Base-by-base conservation (phyloP, 1,140 invertebrate genomes). In the Microplitis mediator region DNA sequence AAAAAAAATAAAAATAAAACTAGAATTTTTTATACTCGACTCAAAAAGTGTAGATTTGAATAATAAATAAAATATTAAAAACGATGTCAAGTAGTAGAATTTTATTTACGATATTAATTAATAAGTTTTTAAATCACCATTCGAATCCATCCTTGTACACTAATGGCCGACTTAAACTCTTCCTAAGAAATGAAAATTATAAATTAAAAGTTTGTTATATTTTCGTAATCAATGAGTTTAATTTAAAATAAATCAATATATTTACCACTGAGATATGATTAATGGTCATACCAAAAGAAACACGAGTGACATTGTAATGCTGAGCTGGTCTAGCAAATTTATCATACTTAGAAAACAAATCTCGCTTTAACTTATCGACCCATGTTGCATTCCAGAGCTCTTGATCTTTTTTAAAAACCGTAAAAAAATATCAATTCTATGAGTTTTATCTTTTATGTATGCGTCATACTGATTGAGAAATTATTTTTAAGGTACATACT, bases 281-380 rank as follows among this genome's bases (percentile, higher is more conserved):
- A 4, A 92, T 80, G 11, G 82, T 81, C 9, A 92, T 74, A 9
- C 86, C 88, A 34, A 92, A 78, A 4, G 78, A 82, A 5, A 92
- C 89, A 8, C 81, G 86, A 0, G 90, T 90, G 2, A 85, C 80
- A 54, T 88, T 87, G 69, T 84, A 87, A 72, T 90, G 87, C 74
- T 89, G 86, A 0, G 88, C 79, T 3, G 91, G 91, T 74, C 91
- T 87, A 2, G 89, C 85, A 75, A 90, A 89, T 82, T 90, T 91
- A 79, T 92, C 91, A 77, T 92, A 92, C 64, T 89, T 89, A 6
- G 88, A 78, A 11, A 92, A 85, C 1, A 92, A 79, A 78, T 90
- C 88, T 63, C 88, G 84, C 76, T 90, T 89, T 54, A 92, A 81
- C 3, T 83, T 81, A 80, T 92, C 91, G 16, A 88, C 88, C 76